Percentiles rank a stretch among this genome's conserved stretches.
Conservation (phyloP, 2,797 vertebrate species). For the Poeciliopsis turneri region DNA sequence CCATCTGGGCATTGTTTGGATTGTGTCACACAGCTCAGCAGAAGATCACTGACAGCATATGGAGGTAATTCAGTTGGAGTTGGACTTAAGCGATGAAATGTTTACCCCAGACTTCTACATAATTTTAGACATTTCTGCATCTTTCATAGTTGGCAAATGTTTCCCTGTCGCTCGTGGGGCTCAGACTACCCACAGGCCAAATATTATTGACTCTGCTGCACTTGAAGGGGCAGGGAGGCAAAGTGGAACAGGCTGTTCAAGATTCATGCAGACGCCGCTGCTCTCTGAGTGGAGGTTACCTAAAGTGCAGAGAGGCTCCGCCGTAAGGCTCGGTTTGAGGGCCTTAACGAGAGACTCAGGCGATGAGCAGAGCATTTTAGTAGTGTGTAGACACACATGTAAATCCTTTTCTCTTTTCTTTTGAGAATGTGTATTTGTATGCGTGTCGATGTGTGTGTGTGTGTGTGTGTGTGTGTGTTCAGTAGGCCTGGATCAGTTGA, state of each 20-base stretch:
- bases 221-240: constrained; percentile 26
- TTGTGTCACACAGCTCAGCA: constrained; percentile 10
- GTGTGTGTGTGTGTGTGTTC: constrained; percentile 11
- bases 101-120: constrained; percentile 24
- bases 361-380: constrained; percentile 54
- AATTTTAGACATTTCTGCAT: neutral
- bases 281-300: constrained; percentile 62
- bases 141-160: constrained; percentile 2
- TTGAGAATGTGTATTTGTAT: neutral
- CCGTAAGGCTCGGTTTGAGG: constrained; percentile 58
- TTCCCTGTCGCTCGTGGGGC: constrained; percentile 24
- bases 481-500: constrained; percentile 64
- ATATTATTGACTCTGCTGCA: constrained; percentile 18
- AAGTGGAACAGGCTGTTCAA: constrained; percentile 27
- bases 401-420: constrained; percentile 29
- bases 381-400: constrained; percentile 32
- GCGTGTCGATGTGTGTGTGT: neutral
- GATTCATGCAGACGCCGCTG: constrained; percentile 37
- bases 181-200: constrained; percentile 8
- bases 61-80: constrained; percentile 32
- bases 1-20: constrained; percentile 27
- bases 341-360: constrained; percentile 61
- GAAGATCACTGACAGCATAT: constrained; percentile 32
- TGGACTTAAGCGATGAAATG: constrained; percentile 1
- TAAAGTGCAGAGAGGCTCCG: constrained; percentile 69